phyloP scores from a whole-genome alignment of 1,140 invertebrate genomes.

The Drosophila quadrilineata region DNA sequence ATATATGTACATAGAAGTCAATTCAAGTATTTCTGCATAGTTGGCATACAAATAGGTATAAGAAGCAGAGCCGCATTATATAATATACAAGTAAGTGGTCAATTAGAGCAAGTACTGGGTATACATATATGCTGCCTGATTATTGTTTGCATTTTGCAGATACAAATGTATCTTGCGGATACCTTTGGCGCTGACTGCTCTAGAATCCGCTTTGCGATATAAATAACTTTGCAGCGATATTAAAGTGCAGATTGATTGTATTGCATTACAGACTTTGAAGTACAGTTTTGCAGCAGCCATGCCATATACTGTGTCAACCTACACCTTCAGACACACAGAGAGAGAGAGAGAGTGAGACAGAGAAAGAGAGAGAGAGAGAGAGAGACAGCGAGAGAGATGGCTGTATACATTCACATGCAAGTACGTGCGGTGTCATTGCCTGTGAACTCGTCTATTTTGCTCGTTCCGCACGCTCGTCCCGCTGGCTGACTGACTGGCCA shows the following conservation, averaged over 20 bases:
- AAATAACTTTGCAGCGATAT: conserved; percentile 9
- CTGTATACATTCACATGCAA: background rate
- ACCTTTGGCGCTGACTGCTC: background rate
- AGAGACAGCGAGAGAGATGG: background rate
- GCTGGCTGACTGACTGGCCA: conserved; percentile 50
- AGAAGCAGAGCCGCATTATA: no score
- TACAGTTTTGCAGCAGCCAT: conserved; percentile 36
- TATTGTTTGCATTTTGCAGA: background rate
- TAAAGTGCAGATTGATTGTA: background rate
- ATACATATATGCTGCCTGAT: background rate
- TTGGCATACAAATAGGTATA: no score
- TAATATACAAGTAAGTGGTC: no score
- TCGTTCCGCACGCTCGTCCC: conserved; percentile 44
- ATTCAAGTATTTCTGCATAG: no score
- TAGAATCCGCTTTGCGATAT: conserved; percentile 11
- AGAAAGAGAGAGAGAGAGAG: background rate
- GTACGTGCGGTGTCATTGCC: conserved; percentile 55
- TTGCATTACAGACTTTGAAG: no score
- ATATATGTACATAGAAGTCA: no score
- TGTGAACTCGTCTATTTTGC: conserved; percentile 55
- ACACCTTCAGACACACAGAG: conserved; percentile 54
- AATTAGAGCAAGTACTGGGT: no score
- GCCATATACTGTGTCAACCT: conserved; percentile 61
- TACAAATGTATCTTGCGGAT: background rate
- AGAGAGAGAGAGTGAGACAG: background rate